Evolutionary conservation across 2,888 invertebrate genomes (phyloP).

Genomic region (Ornithoptera alexandrae): DNA sequence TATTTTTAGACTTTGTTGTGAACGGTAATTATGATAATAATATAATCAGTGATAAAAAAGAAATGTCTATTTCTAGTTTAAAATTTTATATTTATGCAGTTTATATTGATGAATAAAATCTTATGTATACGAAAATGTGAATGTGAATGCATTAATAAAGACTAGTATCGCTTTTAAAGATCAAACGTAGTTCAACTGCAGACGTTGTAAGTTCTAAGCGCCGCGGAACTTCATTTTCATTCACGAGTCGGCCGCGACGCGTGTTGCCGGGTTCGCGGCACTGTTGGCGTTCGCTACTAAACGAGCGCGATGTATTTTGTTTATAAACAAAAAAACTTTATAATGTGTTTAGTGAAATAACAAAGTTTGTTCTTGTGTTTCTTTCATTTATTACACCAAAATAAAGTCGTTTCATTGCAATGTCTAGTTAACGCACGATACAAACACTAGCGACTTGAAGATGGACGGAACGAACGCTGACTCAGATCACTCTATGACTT

Average conservation of each 20-base stretch:
- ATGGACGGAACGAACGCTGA: slow-evolving; percentile 80
- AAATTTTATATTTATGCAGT: neutral
- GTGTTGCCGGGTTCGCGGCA: slow-evolving; percentile 44
- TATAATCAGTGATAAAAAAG: neutral
- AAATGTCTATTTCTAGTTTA: neutral
- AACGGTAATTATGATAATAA: too few species aligned
- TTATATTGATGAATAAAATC: neutral
- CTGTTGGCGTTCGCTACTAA: slow-evolving; percentile 31
- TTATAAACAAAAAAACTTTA: slow-evolving; percentile 62
- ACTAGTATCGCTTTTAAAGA: slow-evolving; percentile 15
- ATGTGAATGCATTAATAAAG: slow-evolving; percentile 5
- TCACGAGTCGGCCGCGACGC: slow-evolving; percentile 50
- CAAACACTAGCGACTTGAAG: slow-evolving; percentile 48
- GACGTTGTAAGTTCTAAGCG: slow-evolving; percentile 3
- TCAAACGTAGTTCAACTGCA: slow-evolving; percentile 14
- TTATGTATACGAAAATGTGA: neutral
- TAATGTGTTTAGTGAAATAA: slow-evolving; percentile 34
- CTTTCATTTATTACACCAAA: slow-evolving; percentile 26
- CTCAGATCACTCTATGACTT: slow-evolving; percentile 85
- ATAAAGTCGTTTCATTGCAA: slow-evolving; percentile 32
- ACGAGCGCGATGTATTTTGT: slow-evolving; percentile 60
- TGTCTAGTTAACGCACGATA: slow-evolving; percentile 49
- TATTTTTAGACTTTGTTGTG: neutral
- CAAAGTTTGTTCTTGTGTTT: slow-evolving; percentile 32
- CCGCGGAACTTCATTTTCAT: slow-evolving; percentile 48